Evolutionary conservation across 2,113 vertebrate genomes (phyloP).

Genomic region (Neomonachus schauinslandi): DNA sequence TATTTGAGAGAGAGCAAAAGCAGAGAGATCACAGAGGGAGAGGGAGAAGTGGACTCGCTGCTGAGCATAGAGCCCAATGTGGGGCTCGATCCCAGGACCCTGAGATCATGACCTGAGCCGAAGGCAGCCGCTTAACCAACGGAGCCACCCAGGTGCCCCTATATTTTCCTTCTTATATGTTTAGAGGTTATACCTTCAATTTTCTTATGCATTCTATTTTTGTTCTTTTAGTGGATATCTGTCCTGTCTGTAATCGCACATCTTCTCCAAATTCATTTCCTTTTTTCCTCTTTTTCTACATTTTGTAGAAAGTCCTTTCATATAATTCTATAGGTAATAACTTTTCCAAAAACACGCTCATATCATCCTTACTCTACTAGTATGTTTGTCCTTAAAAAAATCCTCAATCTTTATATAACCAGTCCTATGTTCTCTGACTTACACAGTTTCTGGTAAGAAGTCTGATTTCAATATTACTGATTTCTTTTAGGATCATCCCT

Average conservation of each 20-base stretch:
- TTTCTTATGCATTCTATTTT: background rate
- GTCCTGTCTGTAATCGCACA: background rate
- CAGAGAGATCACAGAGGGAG: too few relatives aligned
- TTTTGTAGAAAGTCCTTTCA: background rate
- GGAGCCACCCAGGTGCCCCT: too few relatives aligned
- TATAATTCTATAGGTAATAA: background rate
- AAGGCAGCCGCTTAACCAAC: too few relatives aligned
- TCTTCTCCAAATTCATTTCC: background rate
- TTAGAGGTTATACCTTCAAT: background rate
- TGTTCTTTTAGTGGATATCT: background rate
- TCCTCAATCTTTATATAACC: background rate
- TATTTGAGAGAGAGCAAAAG: too few relatives aligned
- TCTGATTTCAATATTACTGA: background rate
- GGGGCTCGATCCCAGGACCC: too few relatives aligned
- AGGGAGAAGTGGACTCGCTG: too few relatives aligned
- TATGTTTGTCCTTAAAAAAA: background rate
- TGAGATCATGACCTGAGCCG: too few relatives aligned
- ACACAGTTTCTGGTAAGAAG: background rate
- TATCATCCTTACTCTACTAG: background rate
- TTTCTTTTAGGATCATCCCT: background rate
- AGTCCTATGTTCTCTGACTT: background rate
- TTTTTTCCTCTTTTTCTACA: background rate
- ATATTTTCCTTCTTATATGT: background rate
- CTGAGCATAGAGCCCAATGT: too few relatives aligned
- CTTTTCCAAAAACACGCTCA: background rate